Evolutionary conservation across 2,113 vertebrate species (phyloP), one percentile per base, ranked within the genome.

Genomic region (Coracopsis vasa): DNA sequence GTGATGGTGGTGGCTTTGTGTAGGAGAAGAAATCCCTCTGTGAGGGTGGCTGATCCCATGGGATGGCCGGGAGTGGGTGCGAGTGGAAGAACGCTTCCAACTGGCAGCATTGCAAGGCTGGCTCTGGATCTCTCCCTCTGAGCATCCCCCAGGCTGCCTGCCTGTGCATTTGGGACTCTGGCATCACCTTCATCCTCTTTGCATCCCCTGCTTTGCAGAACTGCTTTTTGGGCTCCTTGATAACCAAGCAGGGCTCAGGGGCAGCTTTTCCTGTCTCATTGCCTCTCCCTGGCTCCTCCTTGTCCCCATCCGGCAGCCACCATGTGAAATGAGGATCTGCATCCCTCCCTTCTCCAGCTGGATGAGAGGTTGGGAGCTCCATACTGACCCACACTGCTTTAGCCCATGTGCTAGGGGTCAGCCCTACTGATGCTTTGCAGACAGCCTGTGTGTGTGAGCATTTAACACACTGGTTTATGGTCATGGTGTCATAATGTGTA

Each of bases 61-160:
- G 42, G 64, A n/a, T 4, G 11, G 44, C 19, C 2, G 16, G 44
- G 77, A 37, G 77, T 12, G 66, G 72, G 35, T 13, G 66, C 5
- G 2, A 23, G 37, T 1, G 42, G 33, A 29, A 60, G 8, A 66
- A 67, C 1, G 0, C n/a, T 80, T 74, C 65, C 42, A 5, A 2
- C 47, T 31, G 60, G 42, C 45, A 48, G 15, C 19, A 2, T 50
- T 24, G 0, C 35, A 6, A 42, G 67, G 27, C 37, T 64, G 62
- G 42, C 54, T 65, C 44, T 10, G 66, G 39, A 21, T 23, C n/a
- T 45, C 11, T 74, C 48, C 50, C 37, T 61, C 86, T 24, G 53
- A 84, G 62, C 42, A 62, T 33, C 48, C 51, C 47, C 50, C 27
- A 9, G 24, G 35, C 20, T 4, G 28, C 50, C 53, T 8, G 8